Evolutionary conservation across 2,797 vertebrate genomes (phyloP), one percentile per base, ranked within the genome.

Genomic region (Monodelphis domestica): DNA sequence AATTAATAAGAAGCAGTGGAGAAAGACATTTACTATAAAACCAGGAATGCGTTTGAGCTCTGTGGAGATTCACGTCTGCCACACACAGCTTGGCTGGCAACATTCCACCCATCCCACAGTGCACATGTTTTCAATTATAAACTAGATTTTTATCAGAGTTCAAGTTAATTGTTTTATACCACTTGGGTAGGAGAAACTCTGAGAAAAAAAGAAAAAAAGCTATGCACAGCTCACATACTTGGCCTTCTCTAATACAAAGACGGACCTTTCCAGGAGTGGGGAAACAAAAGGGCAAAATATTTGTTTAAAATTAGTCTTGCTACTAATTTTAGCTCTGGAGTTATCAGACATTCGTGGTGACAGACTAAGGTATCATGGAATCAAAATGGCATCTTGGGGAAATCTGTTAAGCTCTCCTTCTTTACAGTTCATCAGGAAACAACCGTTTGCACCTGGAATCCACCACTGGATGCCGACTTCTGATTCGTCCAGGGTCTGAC

Each of bases 1-100:
- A 97, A 98, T 98, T 98, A 98, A 97, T 98, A 98, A 98, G 98
- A 98, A 97, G 97, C 97, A 97, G 93, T 93, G 97, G 98, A 98
- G 97, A 97, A 95, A 97, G 95, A 97, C 97, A 98, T 97, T 98
- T 93, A 93, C 97, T 96, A 97, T 98, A 98, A 98, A 98, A 98
- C 89, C 91, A 97, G 93, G 97, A 98, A 98, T 97, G 97, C 97
- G 98, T 94, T 97, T 97, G 98, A 97, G 96, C 97, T 97, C 96
- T 95, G 96, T 90, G 91, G 97, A 98, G 98, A 98, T 97, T 98
- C 97, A 95, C 97, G 97, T 97, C 97, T 96, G 97, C 97, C 98
- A 98, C 97, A 98, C 98, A 98, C 98, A 98, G 97, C 97, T 97
- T 93, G 84, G 96, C 96, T 97, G 92, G 96, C 95, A 96, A 96